Percentiles rank a stretch among this genome's conserved stretches.
Conservation (phyloP, 2,888 invertebrate genomes). For the Polia nebulosa region DNA sequence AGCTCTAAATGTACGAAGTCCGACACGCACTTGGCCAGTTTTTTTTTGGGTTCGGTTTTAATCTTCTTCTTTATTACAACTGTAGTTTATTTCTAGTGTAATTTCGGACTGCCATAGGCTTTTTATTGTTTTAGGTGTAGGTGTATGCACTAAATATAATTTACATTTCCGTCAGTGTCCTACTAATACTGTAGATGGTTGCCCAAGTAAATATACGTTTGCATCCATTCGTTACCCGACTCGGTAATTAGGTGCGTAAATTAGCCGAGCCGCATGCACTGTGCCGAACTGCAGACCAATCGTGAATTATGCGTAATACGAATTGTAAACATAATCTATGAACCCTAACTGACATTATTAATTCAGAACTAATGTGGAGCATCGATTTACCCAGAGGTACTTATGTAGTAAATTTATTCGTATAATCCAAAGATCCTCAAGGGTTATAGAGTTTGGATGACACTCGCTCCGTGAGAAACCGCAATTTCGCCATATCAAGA, state of each 20-base stretch:
- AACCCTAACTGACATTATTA: constrained; percentile 38
- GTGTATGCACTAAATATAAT: constrained; percentile 1
- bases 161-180: background rate
- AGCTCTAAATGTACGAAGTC: too few species aligned
- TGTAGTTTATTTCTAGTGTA: background rate
- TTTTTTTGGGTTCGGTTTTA: background rate
- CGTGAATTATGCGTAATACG: constrained; percentile 54
- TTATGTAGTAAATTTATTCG: constrained; percentile 19
- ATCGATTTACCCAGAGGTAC: constrained; percentile 11
- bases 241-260: constrained; percentile 61
- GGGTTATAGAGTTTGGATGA: constrained; percentile 24
- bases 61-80: background rate
- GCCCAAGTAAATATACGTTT: constrained; percentile 54
- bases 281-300: constrained; percentile 34
- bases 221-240: constrained; percentile 49
- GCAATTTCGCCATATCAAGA: constrained; percentile 57
- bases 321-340: constrained; percentile 58
- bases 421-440: constrained; percentile 21
- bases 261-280: constrained; percentile 51
- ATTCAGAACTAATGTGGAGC: constrained; percentile 36
- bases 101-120: background rate
- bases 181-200: constrained; percentile 28
- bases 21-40: too few species aligned
- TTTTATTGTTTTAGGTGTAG: background rate
- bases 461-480: constrained; percentile 38